These are phyloP conservation scores for Bolinopsis microptera DNA, from an alignment of 37 sponge, comb jelly and placozoan genomes.

Conservation along the genomic window DNA sequence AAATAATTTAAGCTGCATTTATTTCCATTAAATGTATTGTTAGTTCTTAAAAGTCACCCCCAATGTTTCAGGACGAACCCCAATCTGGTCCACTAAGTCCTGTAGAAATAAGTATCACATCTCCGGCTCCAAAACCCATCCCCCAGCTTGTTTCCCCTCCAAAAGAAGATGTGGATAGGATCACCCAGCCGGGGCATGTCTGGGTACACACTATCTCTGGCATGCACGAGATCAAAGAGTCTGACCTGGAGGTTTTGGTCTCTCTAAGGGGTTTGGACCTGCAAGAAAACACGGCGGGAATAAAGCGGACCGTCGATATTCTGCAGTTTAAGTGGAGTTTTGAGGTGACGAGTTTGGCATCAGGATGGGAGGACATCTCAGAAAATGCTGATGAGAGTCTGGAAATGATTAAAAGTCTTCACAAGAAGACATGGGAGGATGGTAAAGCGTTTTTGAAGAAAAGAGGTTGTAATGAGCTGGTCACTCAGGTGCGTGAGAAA, in stretches of 20 bases:
- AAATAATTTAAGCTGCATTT: too few species aligned
- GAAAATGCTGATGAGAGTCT: background rate
- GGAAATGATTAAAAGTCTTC: background rate
- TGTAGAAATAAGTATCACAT: background rate
- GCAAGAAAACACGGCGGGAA: background rate
- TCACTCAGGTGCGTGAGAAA: background rate
- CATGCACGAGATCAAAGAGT: background rate
- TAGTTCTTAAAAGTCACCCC: background rate
- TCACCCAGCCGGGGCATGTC: background rate
- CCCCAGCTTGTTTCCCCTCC: background rate
- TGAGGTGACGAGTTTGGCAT: background rate
- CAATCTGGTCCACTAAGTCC: background rate
- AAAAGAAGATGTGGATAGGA: background rate
- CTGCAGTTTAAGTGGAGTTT: constrained; percentile 4
- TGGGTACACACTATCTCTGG: background rate
- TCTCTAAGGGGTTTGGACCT: background rate
- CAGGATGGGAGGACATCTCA: background rate
- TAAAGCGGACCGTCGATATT: background rate
- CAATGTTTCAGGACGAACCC: background rate
- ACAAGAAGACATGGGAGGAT: background rate
- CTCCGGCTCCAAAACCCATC: background rate
- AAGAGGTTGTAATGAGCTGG: background rate
- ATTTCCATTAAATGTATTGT: too few species aligned
- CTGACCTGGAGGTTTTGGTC: background rate
- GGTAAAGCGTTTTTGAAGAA: background rate